Conservation (phyloP, 2,888 invertebrate genomes). For the Drosophila setosimentum region DNA sequence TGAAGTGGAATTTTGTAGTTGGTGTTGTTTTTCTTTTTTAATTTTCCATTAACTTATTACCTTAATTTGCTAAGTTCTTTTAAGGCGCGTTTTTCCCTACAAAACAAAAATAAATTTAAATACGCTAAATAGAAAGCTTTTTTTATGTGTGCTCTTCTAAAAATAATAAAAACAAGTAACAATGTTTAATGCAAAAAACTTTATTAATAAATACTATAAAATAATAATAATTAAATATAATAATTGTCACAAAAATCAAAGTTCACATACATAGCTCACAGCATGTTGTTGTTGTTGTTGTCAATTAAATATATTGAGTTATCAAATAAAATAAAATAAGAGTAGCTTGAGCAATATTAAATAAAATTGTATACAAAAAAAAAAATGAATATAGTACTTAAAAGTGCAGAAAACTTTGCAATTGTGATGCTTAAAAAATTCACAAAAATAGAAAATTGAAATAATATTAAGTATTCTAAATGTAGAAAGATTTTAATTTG, state of each 20-base stretch:
- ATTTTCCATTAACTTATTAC: not conserved
- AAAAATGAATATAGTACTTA: slow-evolving; percentile 16
- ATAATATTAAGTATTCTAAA: slow-evolving; percentile 32
- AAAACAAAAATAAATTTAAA: not conserved
- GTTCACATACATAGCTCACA: slow-evolving; percentile 76
- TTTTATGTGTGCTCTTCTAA: not conserved
- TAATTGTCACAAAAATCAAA: slow-evolving; percentile 62
- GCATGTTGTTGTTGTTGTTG: slow-evolving; percentile 59
- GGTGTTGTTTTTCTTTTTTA: slow-evolving; percentile 1
- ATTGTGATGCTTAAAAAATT: slow-evolving; percentile 64
- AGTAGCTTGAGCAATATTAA: slow-evolving; percentile 35
- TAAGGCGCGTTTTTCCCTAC: slow-evolving; percentile 47
- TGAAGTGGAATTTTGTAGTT: slow-evolving; percentile 29
- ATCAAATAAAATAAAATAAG: slow-evolving; percentile 22
- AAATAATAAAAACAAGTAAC: slow-evolving; percentile 22
- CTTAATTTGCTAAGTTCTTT: slow-evolving; percentile 29
- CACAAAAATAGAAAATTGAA: slow-evolving; percentile 6
- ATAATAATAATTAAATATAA: slow-evolving; percentile 60
- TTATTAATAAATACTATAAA: slow-evolving; percentile 76
- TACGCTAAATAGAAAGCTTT: not conserved
- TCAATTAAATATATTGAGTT: slow-evolving; percentile 41
- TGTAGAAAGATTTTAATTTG: slow-evolving; percentile 29
- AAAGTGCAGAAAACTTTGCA: slow-evolving; percentile 36
- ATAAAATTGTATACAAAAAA: slow-evolving; percentile 3
- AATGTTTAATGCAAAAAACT: slow-evolving; percentile 63